Evolutionary conservation across 2,797 vertebrate species (phyloP).

Genomic region (Syngnathus rostellatus): DNA sequence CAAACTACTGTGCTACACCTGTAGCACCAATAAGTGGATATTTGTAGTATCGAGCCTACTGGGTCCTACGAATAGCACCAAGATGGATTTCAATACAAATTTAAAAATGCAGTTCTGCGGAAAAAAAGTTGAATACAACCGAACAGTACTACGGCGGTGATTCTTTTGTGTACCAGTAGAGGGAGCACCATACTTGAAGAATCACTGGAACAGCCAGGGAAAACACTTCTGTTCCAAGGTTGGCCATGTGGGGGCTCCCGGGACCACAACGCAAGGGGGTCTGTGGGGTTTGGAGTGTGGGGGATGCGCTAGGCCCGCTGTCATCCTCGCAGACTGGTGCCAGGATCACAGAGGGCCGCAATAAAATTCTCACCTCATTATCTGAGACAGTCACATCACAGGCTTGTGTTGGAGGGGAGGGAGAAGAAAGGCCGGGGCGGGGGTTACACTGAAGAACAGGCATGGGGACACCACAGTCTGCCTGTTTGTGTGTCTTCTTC

Average conservation of each 20-base stretch:
- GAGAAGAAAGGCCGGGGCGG: slow-evolving; percentile 42
- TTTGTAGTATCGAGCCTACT: neutral
- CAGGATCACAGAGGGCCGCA: slow-evolving; percentile 57
- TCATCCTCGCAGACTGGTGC: slow-evolving; percentile 59
- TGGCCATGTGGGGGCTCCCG: slow-evolving; percentile 68
- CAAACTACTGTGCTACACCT: too few species aligned
- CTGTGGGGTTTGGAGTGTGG: neutral
- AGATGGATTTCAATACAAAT: neutral
- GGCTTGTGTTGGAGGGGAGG: slow-evolving; percentile 56
- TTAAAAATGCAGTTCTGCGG: neutral
- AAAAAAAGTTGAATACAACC: neutral
- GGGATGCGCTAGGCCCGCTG: slow-evolving; percentile 1
- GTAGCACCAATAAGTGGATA: neutral
- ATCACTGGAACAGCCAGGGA: neutral
- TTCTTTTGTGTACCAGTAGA: neutral
- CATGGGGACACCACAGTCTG: slow-evolving; percentile 43
- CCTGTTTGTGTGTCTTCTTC: slow-evolving; percentile 35
- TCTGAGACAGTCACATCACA: slow-evolving; percentile 73
- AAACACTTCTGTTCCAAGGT: too few species aligned
- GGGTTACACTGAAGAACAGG: slow-evolving; percentile 9
- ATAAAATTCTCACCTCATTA: slow-evolving; percentile 78
- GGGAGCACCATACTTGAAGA: neutral
- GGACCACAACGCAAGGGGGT: slow-evolving; percentile 28
- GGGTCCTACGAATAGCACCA: neutral
- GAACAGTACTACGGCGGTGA: neutral